These are phyloP conservation scores for Darevskia nairensis DNA, from an alignment of 2,797 vertebrate genomes.

Conservation along the genomic window DNA sequence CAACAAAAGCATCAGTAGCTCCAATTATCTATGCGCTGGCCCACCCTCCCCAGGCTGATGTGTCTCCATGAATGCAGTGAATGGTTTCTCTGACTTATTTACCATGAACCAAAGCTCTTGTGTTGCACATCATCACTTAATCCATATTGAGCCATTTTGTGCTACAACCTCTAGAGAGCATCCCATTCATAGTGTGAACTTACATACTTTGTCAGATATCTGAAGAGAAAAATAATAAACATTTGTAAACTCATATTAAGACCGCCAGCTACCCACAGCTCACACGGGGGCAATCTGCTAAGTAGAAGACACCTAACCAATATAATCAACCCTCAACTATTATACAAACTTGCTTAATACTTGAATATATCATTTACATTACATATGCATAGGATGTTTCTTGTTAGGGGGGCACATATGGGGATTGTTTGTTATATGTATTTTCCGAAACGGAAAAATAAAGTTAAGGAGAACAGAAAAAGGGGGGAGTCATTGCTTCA, in stretches of 20 bases:
- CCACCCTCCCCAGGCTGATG: not conserved
- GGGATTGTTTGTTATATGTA: too few species aligned
- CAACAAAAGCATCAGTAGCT: not conserved
- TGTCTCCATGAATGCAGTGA: too few species aligned
- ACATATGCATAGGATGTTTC: too few species aligned
- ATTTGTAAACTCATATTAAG: not conserved
- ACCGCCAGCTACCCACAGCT: too few species aligned
- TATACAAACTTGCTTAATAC: too few species aligned
- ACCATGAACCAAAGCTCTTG: not conserved
- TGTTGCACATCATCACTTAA: not conserved
- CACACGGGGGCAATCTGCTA: too few species aligned
- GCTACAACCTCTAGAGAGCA: not conserved
- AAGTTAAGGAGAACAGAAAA: too few species aligned
- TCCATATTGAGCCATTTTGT: not conserved
- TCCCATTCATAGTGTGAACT: not conserved
- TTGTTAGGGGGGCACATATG: too few species aligned
- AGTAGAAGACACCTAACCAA: too few species aligned
- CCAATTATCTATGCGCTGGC: not conserved
- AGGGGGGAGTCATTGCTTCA: not conserved
- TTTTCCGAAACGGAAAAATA: too few species aligned
- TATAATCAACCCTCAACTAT: too few species aligned
- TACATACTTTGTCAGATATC: not conserved
- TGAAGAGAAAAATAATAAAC: not conserved
- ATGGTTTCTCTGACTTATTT: not conserved
- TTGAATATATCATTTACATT: too few species aligned